Conservation (phyloP, 2,888 invertebrate genomes). For the Euproctis similis region DNA sequence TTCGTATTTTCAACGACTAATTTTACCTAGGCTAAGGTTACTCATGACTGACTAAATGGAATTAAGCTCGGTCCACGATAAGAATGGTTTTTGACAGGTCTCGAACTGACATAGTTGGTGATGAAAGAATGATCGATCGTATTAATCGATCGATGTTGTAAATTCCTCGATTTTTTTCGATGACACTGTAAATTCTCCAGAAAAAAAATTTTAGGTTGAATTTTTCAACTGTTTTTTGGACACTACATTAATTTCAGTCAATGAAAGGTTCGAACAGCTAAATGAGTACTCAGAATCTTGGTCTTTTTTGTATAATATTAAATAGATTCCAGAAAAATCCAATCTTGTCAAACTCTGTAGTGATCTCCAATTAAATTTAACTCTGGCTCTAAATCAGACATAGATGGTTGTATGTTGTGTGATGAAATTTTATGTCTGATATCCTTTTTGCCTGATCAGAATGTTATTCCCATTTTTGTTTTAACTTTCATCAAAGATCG, state of each 20-base stretch:
- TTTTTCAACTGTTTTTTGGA: slow-evolving; percentile 18
- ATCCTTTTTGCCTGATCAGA: slow-evolving; percentile 5
- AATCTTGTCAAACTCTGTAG: background rate
- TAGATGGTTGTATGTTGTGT: slow-evolving; percentile 9
- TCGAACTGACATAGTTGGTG: too few species aligned
- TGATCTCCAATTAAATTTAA: slow-evolving; percentile 1
- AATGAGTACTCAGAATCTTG: slow-evolving; percentile 18
- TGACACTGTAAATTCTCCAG: slow-evolving; percentile 20
- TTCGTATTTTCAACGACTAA: too few species aligned
- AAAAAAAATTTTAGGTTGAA: slow-evolving; percentile 16
- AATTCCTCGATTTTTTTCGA: too few species aligned
- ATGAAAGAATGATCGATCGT: too few species aligned
- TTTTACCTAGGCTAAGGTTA: too few species aligned
- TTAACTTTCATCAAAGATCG: slow-evolving; percentile 5
- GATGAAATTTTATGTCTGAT: slow-evolving; percentile 9
- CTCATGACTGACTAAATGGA: too few species aligned
- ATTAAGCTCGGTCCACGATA: too few species aligned
- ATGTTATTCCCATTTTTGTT: slow-evolving; percentile 6
- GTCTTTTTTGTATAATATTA: background rate
- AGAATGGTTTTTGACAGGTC: too few species aligned
- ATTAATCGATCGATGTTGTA: too few species aligned
- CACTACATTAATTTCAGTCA: slow-evolving; percentile 17
- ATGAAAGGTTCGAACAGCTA: slow-evolving; percentile 19
- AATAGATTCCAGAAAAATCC: background rate
- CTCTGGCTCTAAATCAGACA: slow-evolving; percentile 8